These are phyloP conservation scores for Masnerella sp. DNA, from an alignment of 2,888 invertebrate genomes.

Conservation along the genomic window DNA sequence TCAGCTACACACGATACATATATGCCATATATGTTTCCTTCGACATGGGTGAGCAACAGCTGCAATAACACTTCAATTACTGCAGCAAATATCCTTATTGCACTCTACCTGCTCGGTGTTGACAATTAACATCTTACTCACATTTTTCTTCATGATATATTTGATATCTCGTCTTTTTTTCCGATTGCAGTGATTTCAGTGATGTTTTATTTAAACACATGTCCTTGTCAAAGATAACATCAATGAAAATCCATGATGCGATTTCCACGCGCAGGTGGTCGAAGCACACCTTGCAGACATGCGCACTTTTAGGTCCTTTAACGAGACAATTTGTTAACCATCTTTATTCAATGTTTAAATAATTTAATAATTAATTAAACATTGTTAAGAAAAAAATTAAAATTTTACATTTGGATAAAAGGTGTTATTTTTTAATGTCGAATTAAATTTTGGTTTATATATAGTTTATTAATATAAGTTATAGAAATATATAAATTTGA, in stretches of 20 bases:
- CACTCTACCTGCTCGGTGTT: no score
- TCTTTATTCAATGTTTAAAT: no score
- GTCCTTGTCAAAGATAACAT: slow-evolving; percentile 49
- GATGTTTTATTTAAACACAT: slow-evolving; percentile 36
- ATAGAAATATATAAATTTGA: no score
- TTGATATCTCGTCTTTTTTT: slow-evolving; percentile 9
- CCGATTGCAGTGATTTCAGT: background rate
- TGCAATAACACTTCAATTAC: slow-evolving; percentile 4
- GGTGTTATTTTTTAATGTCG: no score
- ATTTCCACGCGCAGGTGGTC: slow-evolving; percentile 41
- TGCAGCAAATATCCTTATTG: slow-evolving; percentile 1
- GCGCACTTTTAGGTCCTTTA: slow-evolving; percentile 42
- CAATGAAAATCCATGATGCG: slow-evolving; percentile 49
- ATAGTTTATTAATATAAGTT: no score
- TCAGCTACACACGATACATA: background rate
- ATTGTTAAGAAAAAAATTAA: no score
- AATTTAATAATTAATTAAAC: no score
- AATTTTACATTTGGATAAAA: no score
- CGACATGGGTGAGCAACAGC: slow-evolving; percentile 16
- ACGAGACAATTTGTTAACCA: no score
- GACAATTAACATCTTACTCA: slow-evolving; percentile 17
- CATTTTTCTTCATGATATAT: slow-evolving; percentile 41
- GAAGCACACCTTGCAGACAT: slow-evolving; percentile 33
- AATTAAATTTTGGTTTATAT: no score
- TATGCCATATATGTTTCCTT: slow-evolving; percentile 3